These are phyloP conservation scores for Poliocrania exsul DNA, from an alignment of 2,797 vertebrate species.

Conservation along the genomic window DNA sequence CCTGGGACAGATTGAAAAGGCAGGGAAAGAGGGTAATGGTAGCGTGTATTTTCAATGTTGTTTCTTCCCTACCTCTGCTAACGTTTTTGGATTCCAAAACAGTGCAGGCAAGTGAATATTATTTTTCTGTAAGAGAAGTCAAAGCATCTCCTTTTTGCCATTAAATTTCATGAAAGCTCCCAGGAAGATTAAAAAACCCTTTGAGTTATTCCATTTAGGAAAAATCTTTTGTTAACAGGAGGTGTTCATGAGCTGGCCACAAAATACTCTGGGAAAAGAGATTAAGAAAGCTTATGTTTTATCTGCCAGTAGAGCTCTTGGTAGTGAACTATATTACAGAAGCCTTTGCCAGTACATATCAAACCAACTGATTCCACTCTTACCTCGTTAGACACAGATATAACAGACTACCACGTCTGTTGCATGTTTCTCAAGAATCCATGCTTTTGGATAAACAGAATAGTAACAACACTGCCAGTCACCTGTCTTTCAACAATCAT, in stretches of 20 bases:
- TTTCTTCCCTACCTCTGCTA: neutral
- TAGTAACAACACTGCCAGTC: neutral
- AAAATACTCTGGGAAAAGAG: neutral
- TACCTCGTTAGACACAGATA: neutral
- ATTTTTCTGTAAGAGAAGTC: neutral
- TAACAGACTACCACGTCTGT: neutral
- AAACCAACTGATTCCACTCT: neutral
- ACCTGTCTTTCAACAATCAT: neutral
- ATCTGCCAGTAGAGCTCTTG: neutral
- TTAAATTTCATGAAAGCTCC: neutral
- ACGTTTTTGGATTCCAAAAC: neutral
- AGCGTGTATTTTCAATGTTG: accelerated
- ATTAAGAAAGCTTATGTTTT: neutral
- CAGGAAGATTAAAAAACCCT: neutral
- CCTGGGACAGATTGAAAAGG: neutral
- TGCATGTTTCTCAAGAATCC: neutral
- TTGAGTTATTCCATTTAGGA: neutral
- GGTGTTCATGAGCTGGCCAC: neutral
- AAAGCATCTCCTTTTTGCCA: neutral
- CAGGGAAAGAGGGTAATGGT: neutral
- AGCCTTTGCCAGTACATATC: neutral
- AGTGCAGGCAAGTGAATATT: neutral
- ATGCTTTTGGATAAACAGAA: neutral
- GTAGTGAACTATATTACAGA: neutral
- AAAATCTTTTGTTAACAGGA: neutral